Percentiles rank a stretch among this genome's conserved stretches.
phyloP scores from a whole-genome alignment of 2,888 invertebrate species.

The Lymantria dispar region DNA sequence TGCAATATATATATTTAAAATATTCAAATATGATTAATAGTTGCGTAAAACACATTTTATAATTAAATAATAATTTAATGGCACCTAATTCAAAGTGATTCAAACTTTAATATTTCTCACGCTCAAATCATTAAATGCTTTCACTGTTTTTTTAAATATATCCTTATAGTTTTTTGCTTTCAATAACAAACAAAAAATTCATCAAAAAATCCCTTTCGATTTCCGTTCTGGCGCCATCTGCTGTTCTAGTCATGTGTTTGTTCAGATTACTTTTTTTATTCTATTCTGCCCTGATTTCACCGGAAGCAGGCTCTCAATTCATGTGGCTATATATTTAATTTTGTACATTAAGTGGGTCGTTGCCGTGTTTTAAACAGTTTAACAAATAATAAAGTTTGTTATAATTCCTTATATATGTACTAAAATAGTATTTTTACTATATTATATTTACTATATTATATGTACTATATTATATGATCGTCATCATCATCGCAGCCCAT shows the following conservation, averaged over 20 bases:
- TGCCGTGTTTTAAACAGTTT: no score
- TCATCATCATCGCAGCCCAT: no score
- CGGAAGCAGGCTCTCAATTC: conserved; percentile 63
- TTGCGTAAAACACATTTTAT: no score
- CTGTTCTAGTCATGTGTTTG: conserved; percentile 71
- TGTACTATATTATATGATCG: no score
- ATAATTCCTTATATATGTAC: no score
- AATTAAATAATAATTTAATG: no score
- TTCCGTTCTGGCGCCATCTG: conserved; percentile 80
- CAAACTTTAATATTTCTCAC: conserved; percentile 35
- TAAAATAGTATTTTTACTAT: no score
- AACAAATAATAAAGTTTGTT: no score
- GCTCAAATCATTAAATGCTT: conserved; percentile 48
- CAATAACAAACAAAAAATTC: conserved; percentile 45
- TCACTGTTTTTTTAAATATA: conserved; percentile 56
- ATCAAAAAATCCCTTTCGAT: conserved; percentile 74
- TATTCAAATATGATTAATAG: no score
- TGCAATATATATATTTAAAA: no score
- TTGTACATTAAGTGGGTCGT: conserved; percentile 28
- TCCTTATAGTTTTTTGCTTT: conserved; percentile 63
- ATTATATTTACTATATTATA: no score
- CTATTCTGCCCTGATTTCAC: conserved; percentile 59
- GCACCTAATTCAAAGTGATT: conserved; percentile 3
- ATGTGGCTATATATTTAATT: conserved; percentile 57
- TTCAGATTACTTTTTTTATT: conserved; percentile 64